Base-by-base conservation (phyloP, 2,888 invertebrate genomes). In the Cybosia mesomella region DNA sequence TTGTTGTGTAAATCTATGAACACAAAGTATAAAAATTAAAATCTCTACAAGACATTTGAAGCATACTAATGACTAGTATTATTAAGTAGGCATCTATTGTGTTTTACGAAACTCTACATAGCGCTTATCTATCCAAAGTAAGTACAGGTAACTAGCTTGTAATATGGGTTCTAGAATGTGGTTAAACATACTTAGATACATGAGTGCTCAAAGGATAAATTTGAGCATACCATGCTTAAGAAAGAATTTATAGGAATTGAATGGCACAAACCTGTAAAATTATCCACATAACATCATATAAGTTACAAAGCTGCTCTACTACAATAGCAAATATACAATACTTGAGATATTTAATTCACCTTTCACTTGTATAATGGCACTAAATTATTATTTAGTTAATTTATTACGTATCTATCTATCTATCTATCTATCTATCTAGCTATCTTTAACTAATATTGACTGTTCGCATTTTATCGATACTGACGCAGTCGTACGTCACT, bases 401-500 rank as follows among this genome's bases (percentile, higher is more conserved):
- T 66, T 54, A 71, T 69, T 28, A 72, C 15, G 9, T 61, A 72
- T 32, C 21, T 74, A 68, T 72, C 70, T n/a, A n/a, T n/a, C n/a
- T n/a, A n/a, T n/a, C n/a, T n/a, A n/a, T n/a, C n/a, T n/a, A n/a
- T n/a, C n/a, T n/a, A n/a, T n/a, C n/a, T n/a, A n/a, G 66, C 65
- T 62, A 64, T 18, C 62, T 64, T 67, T 58, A 55, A 60, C 61
- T 74, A 75, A 77, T 60, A 77, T 66, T 36, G 66, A 64, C 64
- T 15, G 71, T 73, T 61, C 63, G 64, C 62, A 66, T 67, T 77
- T 72, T 82, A 87, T 86, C 86, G 85, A 87, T 83, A 84, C 82
- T 79, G 75, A 77, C 79, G 70, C 60, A 71, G n/a, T 28, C 13
- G 74, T 73, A 80, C 92, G 90, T 91, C 92, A 92, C 90, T 90